Conservation (phyloP, 2,888 invertebrate species). For the Entomobrya multifasciata region DNA sequence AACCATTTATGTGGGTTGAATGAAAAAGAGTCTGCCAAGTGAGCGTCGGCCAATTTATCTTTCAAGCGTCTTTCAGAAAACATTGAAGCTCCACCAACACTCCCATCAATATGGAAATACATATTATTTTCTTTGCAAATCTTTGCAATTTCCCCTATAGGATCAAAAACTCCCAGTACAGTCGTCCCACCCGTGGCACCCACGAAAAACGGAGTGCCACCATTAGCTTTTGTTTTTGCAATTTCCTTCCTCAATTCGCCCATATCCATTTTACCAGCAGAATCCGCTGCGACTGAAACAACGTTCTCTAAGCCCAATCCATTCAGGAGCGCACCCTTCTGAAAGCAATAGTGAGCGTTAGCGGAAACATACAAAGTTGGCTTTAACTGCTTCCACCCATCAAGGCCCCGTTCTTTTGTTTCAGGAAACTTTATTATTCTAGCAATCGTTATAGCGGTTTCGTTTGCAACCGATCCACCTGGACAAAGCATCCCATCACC, state of each 20-base stretch:
- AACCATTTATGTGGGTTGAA: slow-evolving; percentile 94
- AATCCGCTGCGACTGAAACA: slow-evolving; percentile 85
- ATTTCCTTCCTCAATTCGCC: slow-evolving; percentile 85
- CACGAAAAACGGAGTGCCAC: slow-evolving; percentile 86
- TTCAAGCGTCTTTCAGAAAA: slow-evolving; percentile 12
- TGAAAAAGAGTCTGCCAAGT: slow-evolving; percentile 86
- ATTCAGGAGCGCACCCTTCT: slow-evolving; percentile 89
- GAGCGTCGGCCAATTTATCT: slow-evolving; percentile 37
- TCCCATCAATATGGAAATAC: slow-evolving; percentile 90
- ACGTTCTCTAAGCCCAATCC: slow-evolving; percentile 90
- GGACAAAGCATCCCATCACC: slow-evolving; percentile 80
- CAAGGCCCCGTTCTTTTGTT: slow-evolving; percentile 86
- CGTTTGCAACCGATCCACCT: slow-evolving; percentile 27
- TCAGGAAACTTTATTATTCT: slow-evolving; percentile 86
- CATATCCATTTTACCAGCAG: slow-evolving; percentile 86
- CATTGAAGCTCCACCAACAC: slow-evolving; percentile 52
- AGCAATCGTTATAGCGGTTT: slow-evolving; percentile 87
- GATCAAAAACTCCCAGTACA: slow-evolving; percentile 91
- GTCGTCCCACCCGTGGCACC: slow-evolving; percentile 91
- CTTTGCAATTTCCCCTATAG: slow-evolving; percentile 85
- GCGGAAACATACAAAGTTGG: slow-evolving; percentile 33
- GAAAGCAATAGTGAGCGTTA: slow-evolving; percentile 89
- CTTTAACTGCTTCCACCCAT: slow-evolving; percentile 11
- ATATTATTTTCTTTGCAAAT: slow-evolving; percentile 86
- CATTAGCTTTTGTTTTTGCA: slow-evolving; percentile 81